Evolutionary conservation across 1,140 invertebrate genomes (phyloP).

Genomic region (Drosophila funebris): DNA sequence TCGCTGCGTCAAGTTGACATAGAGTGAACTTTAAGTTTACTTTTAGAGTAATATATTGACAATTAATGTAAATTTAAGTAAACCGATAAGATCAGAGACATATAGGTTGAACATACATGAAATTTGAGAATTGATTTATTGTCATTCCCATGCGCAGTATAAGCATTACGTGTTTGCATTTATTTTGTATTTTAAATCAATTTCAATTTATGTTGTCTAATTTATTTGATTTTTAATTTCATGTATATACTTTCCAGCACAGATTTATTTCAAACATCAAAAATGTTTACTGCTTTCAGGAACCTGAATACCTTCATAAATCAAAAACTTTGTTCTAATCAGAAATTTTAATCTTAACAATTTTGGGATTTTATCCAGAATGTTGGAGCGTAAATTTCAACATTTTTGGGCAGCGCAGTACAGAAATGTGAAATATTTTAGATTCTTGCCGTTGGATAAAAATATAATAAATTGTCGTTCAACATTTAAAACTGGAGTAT

Average conservation of each 20-base stretch:
- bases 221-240: not conserved
- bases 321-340: constrained; percentile 46
- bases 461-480: constrained; percentile 8
- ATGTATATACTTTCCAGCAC: not conserved
- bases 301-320: constrained; percentile 50
- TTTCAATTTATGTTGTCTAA: too few relatives aligned
- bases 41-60: constrained; percentile 21
- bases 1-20: constrained; percentile 1
- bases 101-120: not conserved
- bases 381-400: constrained; percentile 12
- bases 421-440: constrained; percentile 6
- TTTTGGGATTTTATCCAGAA: constrained; percentile 45
- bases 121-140: not conserved
- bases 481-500: not conserved
- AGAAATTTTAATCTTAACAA: constrained; percentile 63
- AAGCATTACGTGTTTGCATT: not conserved
- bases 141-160: not conserved
- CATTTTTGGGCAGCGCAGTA: constrained; percentile 28
- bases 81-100: constrained; percentile 7
- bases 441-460: constrained; percentile 7
- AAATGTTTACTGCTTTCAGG: constrained; percentile 6
- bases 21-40: not conserved
- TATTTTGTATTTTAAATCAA: constrained; percentile 1
- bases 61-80: constrained; percentile 42
- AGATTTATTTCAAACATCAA: constrained; percentile 17